A percentile compares a stretch with the other conserved stretches of the same genome.
Evolutionary conservation across 2,113 vertebrate species (phyloP).

Genomic region (Heliornis fulica): DNA sequence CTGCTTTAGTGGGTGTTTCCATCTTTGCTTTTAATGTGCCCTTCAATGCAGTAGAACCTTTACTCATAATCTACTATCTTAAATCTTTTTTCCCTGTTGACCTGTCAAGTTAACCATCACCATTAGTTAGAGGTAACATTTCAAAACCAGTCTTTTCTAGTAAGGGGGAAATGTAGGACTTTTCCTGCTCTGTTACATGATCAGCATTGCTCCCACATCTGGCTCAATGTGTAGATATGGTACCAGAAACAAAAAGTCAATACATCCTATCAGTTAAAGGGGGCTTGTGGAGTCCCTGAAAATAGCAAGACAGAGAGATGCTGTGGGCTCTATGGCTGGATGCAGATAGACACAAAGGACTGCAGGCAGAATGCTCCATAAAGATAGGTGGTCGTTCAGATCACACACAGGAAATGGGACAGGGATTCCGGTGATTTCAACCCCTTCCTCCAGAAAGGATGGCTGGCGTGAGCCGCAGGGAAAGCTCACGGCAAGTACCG

Average conservation of each 20-base stretch:
- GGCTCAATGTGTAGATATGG: not conserved
- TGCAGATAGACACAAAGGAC: not conserved
- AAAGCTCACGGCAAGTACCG: not conserved
- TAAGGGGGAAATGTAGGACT: rapidly evolving
- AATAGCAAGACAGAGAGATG: not conserved
- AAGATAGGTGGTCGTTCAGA: not conserved
- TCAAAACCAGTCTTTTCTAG: not conserved
- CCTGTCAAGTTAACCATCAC: not conserved
- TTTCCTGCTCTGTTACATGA: not conserved
- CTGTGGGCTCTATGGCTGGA: not conserved
- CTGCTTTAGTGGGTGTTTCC: not conserved
- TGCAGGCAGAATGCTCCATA: not conserved
- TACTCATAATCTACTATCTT: not conserved
- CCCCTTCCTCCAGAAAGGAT: not conserved
- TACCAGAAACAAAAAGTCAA: not conserved
- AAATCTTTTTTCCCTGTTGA: not conserved
- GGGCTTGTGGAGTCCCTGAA: too few relatives aligned
- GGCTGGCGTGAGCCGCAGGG: not conserved
- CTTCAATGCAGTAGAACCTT: not conserved
- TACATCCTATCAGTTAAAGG: not conserved
- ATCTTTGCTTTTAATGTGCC: not conserved
- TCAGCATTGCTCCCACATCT: not conserved
- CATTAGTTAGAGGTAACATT: not conserved
- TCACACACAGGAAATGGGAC: not conserved
- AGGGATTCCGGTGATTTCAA: not conserved